Evolutionary conservation across 2,888 invertebrate species (phyloP).

Genomic region (Trilocha varians): DNA sequence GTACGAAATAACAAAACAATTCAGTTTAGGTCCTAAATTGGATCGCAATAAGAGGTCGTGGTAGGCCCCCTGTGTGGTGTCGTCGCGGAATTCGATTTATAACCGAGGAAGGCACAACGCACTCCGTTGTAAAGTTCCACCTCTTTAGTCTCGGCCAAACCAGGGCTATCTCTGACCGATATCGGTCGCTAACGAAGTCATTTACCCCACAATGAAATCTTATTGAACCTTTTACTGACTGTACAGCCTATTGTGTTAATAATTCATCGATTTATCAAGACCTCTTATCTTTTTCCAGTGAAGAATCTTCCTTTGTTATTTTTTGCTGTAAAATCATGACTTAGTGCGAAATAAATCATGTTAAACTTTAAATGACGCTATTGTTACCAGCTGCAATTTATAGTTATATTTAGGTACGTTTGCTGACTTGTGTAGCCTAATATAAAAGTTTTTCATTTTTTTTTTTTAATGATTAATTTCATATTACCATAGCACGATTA

Average conservation of each 20-base stretch:
- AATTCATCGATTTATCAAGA: background rate
- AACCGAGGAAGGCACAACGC: conserved; percentile 42
- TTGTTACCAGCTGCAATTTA: too few relatives aligned
- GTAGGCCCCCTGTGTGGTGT: too few relatives aligned
- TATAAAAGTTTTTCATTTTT: too few relatives aligned
- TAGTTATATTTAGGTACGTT: too few relatives aligned
- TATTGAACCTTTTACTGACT: conserved; percentile 29
- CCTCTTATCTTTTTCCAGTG: background rate
- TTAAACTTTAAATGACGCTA: too few relatives aligned
- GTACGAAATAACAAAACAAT: too few relatives aligned
- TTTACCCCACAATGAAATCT: conserved; percentile 29
- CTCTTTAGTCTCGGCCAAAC: conserved; percentile 29
- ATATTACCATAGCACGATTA: background rate
- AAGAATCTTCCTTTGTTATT: background rate
- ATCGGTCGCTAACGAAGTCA: conserved; percentile 50
- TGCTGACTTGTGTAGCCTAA: too few relatives aligned
- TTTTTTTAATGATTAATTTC: background rate
- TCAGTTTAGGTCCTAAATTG: too few relatives aligned
- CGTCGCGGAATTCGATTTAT: conserved; percentile 62
- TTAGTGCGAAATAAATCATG: too few relatives aligned
- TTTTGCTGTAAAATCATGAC: too few relatives aligned
- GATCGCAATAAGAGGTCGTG: too few relatives aligned
- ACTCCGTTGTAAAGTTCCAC: conserved; percentile 51
- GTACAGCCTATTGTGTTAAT: background rate
- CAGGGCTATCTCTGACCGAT: conserved; percentile 54